Base-by-base conservation (phyloP, 1,140 invertebrate genomes). In the Wiebesia pumilae region DNA sequence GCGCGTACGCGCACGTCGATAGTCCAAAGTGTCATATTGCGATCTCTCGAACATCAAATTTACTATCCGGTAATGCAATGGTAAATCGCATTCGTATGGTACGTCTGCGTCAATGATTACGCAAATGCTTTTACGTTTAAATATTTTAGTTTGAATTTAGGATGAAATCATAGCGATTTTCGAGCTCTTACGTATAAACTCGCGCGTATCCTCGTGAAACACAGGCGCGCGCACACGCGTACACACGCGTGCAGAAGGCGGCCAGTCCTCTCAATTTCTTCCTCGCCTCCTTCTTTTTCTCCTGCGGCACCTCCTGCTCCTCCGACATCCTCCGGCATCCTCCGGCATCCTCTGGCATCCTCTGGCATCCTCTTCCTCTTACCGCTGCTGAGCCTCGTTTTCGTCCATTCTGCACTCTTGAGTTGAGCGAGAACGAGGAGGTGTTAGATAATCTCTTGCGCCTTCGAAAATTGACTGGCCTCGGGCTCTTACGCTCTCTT, bases 391-490 rank as follows among this genome's bases (percentile, higher is more conserved):
- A 67, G 54, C 71, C 87, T 84, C 80, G 86, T 87, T 81, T 84
- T 67, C 75, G 35, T 81, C 83, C 82, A 83, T 77, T 24, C 69
- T 84, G 82, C 65, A 79, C 87, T 73, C 81, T 83, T 69, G 83
- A 73, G 69, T 47, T 35, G 67, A 33, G 69, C 43, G 43, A 12
- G 77, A 69, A 81, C 87, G 82, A 35, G 67, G 80, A 86, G 89
- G 88, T 91, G 90, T 91, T 91, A 91, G 91, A 91, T 91, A 91
- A 91, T 92, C 90, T 91, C 84, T 87, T 87, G 89, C 81, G 87
- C 85, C 54, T 81, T 90, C 88, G 88, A 90, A 91, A 91, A 90
- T 90, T 87, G 73, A 35, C 51, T 67, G 30, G 27, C 86, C 83
- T 82, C n/a, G 35, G 85, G 81, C 47, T 80, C 73, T 83, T 87